Evolutionary conservation across 2,888 invertebrate genomes (phyloP).

Genomic region (Ecliptopera silaceata): DNA sequence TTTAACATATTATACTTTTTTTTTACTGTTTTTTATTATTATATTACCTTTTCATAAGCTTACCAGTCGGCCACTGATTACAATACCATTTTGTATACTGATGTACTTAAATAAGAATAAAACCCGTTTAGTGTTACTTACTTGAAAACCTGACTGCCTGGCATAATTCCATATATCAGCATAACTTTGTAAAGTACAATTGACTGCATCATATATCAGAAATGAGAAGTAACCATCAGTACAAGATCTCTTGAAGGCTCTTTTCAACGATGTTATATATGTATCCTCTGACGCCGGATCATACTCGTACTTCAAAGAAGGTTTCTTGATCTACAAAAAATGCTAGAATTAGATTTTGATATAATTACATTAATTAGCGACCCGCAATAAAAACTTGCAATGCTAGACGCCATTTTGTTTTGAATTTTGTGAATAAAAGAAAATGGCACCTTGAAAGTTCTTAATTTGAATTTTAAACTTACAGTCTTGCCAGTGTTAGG

Average conservation of each 20-base stretch:
- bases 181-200: conserved; percentile 91
- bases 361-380: neutral
- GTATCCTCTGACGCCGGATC: conserved; percentile 92
- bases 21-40: too few relatives aligned
- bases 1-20: too few relatives aligned
- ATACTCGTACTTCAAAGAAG: conserved; percentile 94
- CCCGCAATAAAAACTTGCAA: neutral
- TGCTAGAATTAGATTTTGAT: neutral
- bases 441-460: too few relatives aligned
- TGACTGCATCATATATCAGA: conserved; percentile 95
- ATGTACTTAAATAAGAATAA: too few relatives aligned
- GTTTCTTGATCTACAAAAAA: conserved; percentile 73
- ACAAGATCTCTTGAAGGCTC: conserved; percentile 95
- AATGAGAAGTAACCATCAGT: conserved; percentile 96
- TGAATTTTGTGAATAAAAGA: too few relatives aligned
- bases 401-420: too few relatives aligned
- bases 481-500: conserved; percentile 88
- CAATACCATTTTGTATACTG: too few relatives aligned
- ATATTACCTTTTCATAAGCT: too few relatives aligned
- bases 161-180: conserved; percentile 95
- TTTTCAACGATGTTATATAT: conserved; percentile 91
- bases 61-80: too few relatives aligned
- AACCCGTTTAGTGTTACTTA: conserved; percentile 54
- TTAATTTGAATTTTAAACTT: conserved; percentile 26
- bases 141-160: conserved; percentile 93